Evolutionary conservation across 2,888 invertebrate species (phyloP), one percentile per base, ranked within the genome.

Genomic region (Drosophila neonasuta): DNA sequence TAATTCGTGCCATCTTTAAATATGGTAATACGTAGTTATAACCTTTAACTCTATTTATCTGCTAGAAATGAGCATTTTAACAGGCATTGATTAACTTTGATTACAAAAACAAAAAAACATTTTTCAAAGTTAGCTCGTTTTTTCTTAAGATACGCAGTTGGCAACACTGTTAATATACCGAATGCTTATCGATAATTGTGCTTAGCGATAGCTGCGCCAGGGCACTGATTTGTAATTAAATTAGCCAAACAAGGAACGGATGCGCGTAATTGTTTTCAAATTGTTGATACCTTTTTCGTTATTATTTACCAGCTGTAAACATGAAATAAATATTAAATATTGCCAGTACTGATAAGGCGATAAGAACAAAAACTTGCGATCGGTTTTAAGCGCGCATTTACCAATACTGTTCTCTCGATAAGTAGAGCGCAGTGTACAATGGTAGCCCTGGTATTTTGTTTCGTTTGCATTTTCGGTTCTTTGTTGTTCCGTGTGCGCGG

Each of bases 401-500:
- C 50, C 59, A 71, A 42, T 20, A 58, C 52, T 51, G 8, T 1
- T 17, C 15, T n/a, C 24, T n/a, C 55, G 67, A 76, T 61, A 45
- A 34, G 17, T 44, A 30, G 15, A n/a, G 55, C 29, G 46, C 15
- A 48, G n/a, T 41, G 20, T 8, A n/a, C 11, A 3, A n/a, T 36
- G 5, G 15, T 24, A 30, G 45, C 73, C 74, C 77, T 77, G 68
- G 63, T 32, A 60, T 52, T 52, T 77, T 77, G 74, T 77, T 77
- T 77, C 77, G 69, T 62, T 72, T 52, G 77, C 77, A 52, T 72
- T 67, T 68, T 63, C 77, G 74, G 75, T 77, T 74, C 74, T 66
- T 77, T 75, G 75, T 75, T 75, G 66, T 69, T 61, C 51, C 59
- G 79, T 76, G 79, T 76, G 79, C 75, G 75, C 74, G 70, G 75